Evolutionary conservation across 2,888 invertebrate species (phyloP).

Genomic region (Lochmaea capreae): DNA sequence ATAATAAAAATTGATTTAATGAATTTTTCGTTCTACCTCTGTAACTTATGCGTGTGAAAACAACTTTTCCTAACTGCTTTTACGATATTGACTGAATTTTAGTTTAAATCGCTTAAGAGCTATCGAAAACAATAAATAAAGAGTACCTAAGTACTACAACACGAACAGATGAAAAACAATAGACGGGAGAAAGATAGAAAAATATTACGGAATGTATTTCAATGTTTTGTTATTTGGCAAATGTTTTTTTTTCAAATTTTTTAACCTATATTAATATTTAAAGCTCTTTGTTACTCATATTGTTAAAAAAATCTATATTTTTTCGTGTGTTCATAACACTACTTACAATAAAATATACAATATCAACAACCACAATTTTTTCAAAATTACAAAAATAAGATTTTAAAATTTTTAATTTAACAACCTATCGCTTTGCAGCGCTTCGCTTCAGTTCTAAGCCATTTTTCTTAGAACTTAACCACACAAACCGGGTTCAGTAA

Average conservation of each 20-base stretch:
- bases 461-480: too few relatives aligned
- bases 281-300: conserved; percentile 62
- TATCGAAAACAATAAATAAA: conserved; percentile 45
- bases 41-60: conserved; percentile 17
- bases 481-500: too few relatives aligned
- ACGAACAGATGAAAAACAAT: conserved; percentile 9
- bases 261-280: conserved; percentile 61
- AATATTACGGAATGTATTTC: conserved; percentile 65
- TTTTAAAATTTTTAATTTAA: conserved; percentile 51
- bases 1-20: background rate
- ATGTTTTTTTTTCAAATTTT: conserved; percentile 59
- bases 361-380: conserved; percentile 58
- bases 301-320: conserved; percentile 54
- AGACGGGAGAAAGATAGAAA: conserved; percentile 48
- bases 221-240: conserved; percentile 67
- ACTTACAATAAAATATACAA: conserved; percentile 61
- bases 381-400: conserved; percentile 63
- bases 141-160: conserved; percentile 45
- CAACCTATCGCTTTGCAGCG: conserved; percentile 40
- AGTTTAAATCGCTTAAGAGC: conserved; percentile 39
- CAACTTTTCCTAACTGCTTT: conserved; percentile 31
- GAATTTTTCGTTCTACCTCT: conserved; percentile 16
- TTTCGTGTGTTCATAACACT: conserved; percentile 56
- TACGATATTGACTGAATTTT: conserved; percentile 54
- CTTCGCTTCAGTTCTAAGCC: conserved; percentile 27